Evolutionary conservation across 2,797 vertebrate species (phyloP), one percentile per base, ranked within the genome.

Genomic region (Myotis daubentonii): DNA sequence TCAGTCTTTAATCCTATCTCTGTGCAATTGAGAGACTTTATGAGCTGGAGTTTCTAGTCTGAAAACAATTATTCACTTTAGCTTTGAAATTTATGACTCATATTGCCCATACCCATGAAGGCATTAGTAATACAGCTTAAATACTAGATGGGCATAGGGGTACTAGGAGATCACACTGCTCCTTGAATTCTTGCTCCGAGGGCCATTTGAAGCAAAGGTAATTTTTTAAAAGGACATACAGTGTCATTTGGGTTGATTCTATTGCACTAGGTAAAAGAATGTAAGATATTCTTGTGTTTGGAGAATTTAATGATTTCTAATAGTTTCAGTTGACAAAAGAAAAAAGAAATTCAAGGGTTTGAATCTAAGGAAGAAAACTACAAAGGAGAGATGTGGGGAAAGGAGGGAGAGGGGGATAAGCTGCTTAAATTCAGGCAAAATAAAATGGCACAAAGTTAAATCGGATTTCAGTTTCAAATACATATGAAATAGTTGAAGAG

Each of bases 111-210:
- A 62, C 91, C 89, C 87, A 92, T 51, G 84, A 87, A 94, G 83
- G 78, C 76, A 87, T 96, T 92, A 96, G 95, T 41, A 87, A 90
- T 17, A 28, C 8, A 36, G 25, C 76, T 96, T 96, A 97, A 96
- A 96, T 93, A 95, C 83, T 22, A 82, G 89, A 68, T 49, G 49
- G 47, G 33, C 11, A n/a, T 8, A 66, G 51, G 49, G 49, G 65
- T 22, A 70, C 57, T 76, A 57, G 22, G n/a, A 30, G 23, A 65
- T 83, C 68, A 78, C 80, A 49, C 68, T 36, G 49, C 44, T 75
- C 38, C 90, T 88, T 44, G 84, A 87, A 89, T 85, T 36, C 66
- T n/a, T 33, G 49, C 89, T 86, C 62, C 4, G 8, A 95, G 84
- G 76, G 36, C 55, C 94, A 36, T 65, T 38, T 60, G 68, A 92